phyloP scores from a whole-genome alignment of 2,797 vertebrate species.

The Halcyon smyrnensis region DNA sequence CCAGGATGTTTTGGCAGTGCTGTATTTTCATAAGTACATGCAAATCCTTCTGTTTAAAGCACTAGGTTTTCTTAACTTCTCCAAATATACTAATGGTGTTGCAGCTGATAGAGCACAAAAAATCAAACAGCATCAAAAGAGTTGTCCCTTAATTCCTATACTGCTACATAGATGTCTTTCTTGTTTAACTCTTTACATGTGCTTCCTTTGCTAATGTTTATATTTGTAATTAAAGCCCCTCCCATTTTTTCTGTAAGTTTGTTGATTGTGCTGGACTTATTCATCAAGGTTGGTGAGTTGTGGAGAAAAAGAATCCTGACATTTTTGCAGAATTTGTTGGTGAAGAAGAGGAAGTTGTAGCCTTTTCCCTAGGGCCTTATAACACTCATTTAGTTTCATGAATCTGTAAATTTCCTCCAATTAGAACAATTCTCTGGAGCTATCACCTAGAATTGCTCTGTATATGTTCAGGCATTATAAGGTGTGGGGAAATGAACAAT shows the following conservation, averaged over 20 bases:
- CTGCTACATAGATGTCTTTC: neutral
- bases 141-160: neutral
- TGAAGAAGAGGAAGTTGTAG: neutral
- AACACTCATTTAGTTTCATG: neutral
- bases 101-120: neutral
- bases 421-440: neutral
- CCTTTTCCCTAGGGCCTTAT: neutral
- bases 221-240: neutral
- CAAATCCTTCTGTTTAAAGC: conserved; percentile 31
- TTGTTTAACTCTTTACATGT: neutral
- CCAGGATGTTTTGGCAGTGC: neutral
- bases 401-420: neutral
- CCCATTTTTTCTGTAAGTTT: neutral
- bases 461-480: neutral
- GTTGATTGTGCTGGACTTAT: neutral
- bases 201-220: neutral
- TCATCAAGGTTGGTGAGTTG: neutral
- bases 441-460: neutral
- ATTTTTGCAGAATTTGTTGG: neutral
- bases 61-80: neutral
- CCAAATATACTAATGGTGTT: neutral
- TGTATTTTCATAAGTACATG: conserved; percentile 13
- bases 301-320: neutral
- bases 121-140: neutral
- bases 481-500: neutral